phyloP scores from a whole-genome alignment of 2,113 vertebrate genomes.

The Epinephelus cyanopodus region DNA sequence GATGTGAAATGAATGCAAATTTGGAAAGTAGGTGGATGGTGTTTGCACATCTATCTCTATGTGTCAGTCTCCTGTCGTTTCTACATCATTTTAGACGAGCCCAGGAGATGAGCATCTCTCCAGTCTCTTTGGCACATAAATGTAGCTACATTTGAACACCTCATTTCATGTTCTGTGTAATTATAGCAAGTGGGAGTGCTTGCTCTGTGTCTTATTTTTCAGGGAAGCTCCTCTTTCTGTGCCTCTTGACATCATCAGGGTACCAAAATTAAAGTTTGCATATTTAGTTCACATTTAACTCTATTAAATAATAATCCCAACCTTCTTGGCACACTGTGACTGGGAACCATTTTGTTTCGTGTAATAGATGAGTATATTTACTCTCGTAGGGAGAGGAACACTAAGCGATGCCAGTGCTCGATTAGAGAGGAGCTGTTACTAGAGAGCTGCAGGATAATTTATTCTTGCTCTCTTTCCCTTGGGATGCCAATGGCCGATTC shows the following conservation, averaged over 20 bases:
- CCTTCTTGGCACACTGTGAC: constrained; percentile 50
- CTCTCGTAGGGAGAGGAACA: constrained; percentile 66
- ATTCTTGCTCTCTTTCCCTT: constrained; percentile 61
- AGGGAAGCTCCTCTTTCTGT: constrained; percentile 8
- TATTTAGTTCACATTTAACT: constrained; percentile 63
- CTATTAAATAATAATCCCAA: constrained; percentile 67
- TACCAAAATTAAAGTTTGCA: constrained; percentile 38
- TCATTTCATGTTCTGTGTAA: constrained; percentile 60
- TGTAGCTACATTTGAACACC: constrained; percentile 51
- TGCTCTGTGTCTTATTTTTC: constrained; percentile 38
- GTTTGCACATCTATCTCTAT: constrained; percentile 68
- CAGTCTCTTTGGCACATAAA: constrained; percentile 46
- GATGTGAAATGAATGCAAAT: constrained; percentile 80
- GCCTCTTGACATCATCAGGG: constrained; percentile 14
- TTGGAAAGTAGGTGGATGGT: constrained; percentile 68
- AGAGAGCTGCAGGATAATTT: constrained; percentile 73
- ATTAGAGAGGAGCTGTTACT: constrained; percentile 76
- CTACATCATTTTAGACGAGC: constrained; percentile 56
- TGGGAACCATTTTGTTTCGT: constrained; percentile 71
- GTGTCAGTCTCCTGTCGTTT: constrained; percentile 67
- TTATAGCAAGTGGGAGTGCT: constrained; percentile 47
- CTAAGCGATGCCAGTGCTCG: constrained; percentile 62
- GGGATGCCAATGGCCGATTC: constrained; percentile 47
- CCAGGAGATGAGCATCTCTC: constrained; percentile 52
- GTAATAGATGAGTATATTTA: constrained; percentile 77